Evolutionary conservation across 2,113 vertebrate genomes (phyloP).

Genomic region (Romanogobio albipinnatus): DNA sequence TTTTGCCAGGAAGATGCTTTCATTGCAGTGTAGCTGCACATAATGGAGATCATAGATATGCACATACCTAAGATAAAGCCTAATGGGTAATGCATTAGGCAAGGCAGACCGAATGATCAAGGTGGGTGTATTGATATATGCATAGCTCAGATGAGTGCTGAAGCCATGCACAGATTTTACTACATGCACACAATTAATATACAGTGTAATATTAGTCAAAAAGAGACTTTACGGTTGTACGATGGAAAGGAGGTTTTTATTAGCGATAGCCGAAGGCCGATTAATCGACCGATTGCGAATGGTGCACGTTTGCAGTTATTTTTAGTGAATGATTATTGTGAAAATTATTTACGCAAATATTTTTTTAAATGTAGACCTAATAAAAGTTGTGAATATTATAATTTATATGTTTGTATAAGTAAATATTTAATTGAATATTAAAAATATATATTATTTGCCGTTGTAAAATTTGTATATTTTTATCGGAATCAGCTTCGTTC

Average conservation of each 20-base stretch:
- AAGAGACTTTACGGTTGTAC: not conserved
- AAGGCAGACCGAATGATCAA: not conserved
- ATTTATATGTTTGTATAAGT: not conserved
- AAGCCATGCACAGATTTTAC: not conserved
- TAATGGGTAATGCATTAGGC: conserved; percentile 16
- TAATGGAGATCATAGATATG: not conserved
- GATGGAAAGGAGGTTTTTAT: not conserved
- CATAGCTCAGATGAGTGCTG: not conserved
- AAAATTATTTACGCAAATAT: not conserved
- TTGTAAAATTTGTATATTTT: not conserved
- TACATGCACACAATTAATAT: not conserved
- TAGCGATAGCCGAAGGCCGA: not conserved
- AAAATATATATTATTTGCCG: not conserved
- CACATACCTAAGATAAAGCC: not conserved
- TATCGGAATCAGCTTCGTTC: not conserved
- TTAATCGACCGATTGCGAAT: not conserved
- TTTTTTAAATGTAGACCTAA: not conserved
- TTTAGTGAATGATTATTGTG: not conserved
- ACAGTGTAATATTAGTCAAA: not conserved
- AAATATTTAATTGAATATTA: not conserved
- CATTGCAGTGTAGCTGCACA: not conserved
- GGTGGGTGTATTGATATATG: conserved; percentile 19
- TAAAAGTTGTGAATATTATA: not conserved
- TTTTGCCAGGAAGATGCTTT: conserved; percentile 26
- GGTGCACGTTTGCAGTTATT: not conserved